A percentile compares a stretch with the other conserved stretches of the same genome.
phyloP scores from a whole-genome alignment of 1,140 invertebrate species.

The Hesperophylax magnus region DNA sequence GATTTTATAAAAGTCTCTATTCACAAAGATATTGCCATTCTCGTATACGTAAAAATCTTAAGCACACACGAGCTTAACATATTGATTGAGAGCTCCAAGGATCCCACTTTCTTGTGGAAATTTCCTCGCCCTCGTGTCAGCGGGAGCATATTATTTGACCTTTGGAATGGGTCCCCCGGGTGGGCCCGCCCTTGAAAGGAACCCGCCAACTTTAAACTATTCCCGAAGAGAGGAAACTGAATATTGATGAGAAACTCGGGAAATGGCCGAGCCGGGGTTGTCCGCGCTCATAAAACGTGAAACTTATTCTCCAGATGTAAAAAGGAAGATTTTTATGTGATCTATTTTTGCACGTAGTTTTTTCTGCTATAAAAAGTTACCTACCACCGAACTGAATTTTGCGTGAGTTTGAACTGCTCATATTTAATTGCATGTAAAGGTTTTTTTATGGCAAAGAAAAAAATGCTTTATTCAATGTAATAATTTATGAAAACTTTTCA shows the following conservation, averaged over 20 bases:
- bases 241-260: conserved; percentile 37
- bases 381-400: too few relatives aligned
- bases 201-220: conserved; percentile 28
- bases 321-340: conserved; percentile 30
- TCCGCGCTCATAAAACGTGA: conserved; percentile 10
- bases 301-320: conserved; percentile 25
- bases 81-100: too few relatives aligned
- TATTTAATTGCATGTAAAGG: too few relatives aligned
- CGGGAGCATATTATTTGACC: conserved; percentile 16
- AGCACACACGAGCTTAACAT: too few relatives aligned
- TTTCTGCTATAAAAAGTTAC: neutral
- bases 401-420: too few relatives aligned
- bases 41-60: too few relatives aligned
- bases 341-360: neutral
- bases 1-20: too few relatives aligned
- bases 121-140: conserved; percentile 8
- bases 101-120: neutral
- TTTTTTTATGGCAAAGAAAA: too few relatives aligned
- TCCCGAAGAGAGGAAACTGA: conserved; percentile 33
- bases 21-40: too few relatives aligned
- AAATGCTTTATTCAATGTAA: too few relatives aligned
- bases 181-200: conserved; percentile 25
- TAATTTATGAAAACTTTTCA: too few relatives aligned
- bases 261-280: conserved; percentile 23
- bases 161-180: neutral